Base-by-base conservation (phyloP, 2,888 invertebrate species). In the Drosophila gaucha region DNA sequence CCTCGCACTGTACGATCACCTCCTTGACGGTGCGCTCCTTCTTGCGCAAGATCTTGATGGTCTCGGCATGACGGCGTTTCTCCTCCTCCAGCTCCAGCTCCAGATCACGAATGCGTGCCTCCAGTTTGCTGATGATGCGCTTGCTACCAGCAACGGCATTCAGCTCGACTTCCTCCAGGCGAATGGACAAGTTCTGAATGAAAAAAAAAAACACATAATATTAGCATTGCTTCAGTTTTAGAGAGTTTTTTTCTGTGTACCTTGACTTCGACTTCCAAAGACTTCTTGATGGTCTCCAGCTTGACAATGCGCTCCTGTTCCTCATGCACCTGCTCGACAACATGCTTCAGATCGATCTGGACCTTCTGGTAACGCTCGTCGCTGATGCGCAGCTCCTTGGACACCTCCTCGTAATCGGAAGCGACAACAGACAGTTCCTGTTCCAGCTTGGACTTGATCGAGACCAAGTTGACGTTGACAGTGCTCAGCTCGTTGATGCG, bases 1-100 rank as follows among this genome's bases (percentile, higher is more conserved):
- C 98, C 92, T 98, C 98, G 90, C 97, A 96, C 92, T 97, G 97
- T 89, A 98, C 95, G 93, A 98, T 95, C 77, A 98, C 95, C 93
- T 98, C 98, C 94, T 99, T 98, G 91, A 98, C 96, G 90, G 95
- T 95, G 90, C 98, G 97, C 92, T 99, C 98, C 95, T 99, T 99
- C 95, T 99, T 99, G 93, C 98, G 96, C 91, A 98, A 94, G 92
- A 98, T 97, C 94, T 98, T 98, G 92, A 98, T 97, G 90, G 98
- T 98, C 93, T 99, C 98, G 84, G 97, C 96, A 93, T 99, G 98
- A 92, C 98, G 96, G 92, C 98, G 96, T 94, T 97, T 98, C 93
- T 99, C 98, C 92, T 98, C 98, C 91, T 99, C 98, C 82, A 97
- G 93, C 92, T 98, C 98, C 86, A 97, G 93, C 93, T 99, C 98